Evolutionary conservation across 2,797 vertebrate species (phyloP), one percentile per base, ranked within the genome.

Genomic region (Alcedo atthis): DNA sequence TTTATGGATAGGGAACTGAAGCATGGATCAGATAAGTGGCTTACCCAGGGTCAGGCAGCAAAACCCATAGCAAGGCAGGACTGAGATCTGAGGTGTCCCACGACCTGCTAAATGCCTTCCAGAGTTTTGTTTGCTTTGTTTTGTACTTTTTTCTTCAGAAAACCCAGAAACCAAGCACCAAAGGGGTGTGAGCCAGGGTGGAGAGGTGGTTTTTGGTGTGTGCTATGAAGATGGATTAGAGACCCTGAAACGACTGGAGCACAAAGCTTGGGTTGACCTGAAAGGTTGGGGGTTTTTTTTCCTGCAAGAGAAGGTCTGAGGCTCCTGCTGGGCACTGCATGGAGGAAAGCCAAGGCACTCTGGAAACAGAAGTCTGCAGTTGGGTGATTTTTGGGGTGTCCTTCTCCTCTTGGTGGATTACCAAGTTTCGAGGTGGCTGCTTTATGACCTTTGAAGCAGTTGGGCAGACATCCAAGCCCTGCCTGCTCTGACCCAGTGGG

Each of bases 261-360:
- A 22, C 54, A 75, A 68, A 26, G 6, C 24, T 55, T 3, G 1
- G 48, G 8, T 30, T 64, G 61, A 49, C n/a, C 25, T 37, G 45
- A 79, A n/a, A 25, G 30, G 1, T 20, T 46, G 10, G 13, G 2
- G 2, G 7, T 54, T 0, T 10, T 73, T 73, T 37, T 37, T 25
- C n/a, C 33, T 82, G 43, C 6, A 46, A 32, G 42, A n/a, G 33
- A 45, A 46, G 16, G 14, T 82, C 28, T 92, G 54, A 90, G 42
- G 13, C 9, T 89, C 15, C 69, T 63, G 11, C 35, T 54, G 53
- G n/a, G 7, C 37, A 30, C 13, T 13, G 7, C 30, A 51, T 1
- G 5, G 13, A 73, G 26, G 30, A 80, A 26, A 69, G 2, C 24
- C 0, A 0, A 1, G 69, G 43, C 33, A 6, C 35, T 15, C 32